Conservation (phyloP, 2,113 vertebrate genomes). For the Caloenas nicobarica region DNA sequence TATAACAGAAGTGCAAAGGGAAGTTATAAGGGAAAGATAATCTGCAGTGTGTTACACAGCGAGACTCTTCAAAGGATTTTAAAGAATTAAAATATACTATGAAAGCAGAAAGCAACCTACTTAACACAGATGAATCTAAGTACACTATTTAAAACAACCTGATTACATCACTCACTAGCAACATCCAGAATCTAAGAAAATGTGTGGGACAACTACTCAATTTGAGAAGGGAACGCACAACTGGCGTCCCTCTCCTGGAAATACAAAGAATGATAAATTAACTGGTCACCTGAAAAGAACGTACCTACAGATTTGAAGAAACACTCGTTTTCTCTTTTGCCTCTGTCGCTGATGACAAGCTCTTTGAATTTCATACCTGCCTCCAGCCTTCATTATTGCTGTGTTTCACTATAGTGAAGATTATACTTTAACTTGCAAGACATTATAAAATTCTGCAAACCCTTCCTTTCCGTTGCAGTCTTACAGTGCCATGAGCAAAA, state of each 20-base stretch:
- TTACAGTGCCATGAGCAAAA: not conserved
- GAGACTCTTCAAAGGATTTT: not conserved
- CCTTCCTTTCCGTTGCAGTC: not conserved
- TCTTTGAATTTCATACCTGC: constrained; percentile 38
- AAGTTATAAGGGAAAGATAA: not conserved
- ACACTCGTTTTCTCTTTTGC: not conserved
- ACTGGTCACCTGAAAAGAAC: not conserved
- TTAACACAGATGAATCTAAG: not conserved
- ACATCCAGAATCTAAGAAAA: not conserved
- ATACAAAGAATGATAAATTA: constrained; percentile 3
- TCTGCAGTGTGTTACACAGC: not conserved
- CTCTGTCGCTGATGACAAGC: not conserved
- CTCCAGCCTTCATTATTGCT: constrained; percentile 35
- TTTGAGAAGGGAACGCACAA: not conserved
- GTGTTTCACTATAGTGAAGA: constrained; percentile 25
- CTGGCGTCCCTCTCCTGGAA: not conserved
- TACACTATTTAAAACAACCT: not conserved
- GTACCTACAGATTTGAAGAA: not conserved
- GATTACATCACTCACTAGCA: not conserved
- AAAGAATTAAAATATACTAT: not conserved
- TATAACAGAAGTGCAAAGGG: not conserved
- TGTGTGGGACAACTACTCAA: not conserved
- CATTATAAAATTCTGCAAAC: not conserved
- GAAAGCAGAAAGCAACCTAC: not conserved
- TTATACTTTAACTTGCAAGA: not conserved